phyloP scores from a whole-genome alignment of 2,113 vertebrate genomes.

The Chaenocephalus aceratus region DNA sequence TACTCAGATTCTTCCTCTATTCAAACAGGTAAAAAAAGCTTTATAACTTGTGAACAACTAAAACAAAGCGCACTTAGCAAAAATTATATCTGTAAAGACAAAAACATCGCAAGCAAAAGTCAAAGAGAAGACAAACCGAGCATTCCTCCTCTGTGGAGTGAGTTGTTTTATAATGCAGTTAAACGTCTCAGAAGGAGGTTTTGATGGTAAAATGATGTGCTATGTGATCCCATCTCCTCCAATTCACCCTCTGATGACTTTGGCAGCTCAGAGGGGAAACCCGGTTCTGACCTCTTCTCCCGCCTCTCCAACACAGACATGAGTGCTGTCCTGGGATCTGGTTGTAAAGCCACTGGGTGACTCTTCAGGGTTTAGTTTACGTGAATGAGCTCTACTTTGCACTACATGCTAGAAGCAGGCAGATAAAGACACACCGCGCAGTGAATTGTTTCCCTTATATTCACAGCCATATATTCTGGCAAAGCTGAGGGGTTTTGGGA shows the following conservation, averaged over 20 bases:
- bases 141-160: not conserved
- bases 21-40: no score
- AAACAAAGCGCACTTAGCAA: no score
- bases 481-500: constrained; percentile 10
- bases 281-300: constrained; percentile 12
- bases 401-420: not conserved
- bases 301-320: constrained; percentile 24
- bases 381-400: constrained; percentile 5
- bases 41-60: no score
- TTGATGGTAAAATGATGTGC: constrained; percentile 57
- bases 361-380: constrained; percentile 21
- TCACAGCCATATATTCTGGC: constrained; percentile 17
- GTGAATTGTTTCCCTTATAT: constrained; percentile 23
- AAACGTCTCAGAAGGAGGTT: constrained; percentile 43
- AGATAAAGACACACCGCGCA: not conserved
- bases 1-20: no score
- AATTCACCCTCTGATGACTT: constrained; percentile 53
- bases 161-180: constrained; percentile 37
- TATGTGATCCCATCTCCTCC: constrained; percentile 53
- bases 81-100: no score
- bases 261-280: constrained; percentile 56
- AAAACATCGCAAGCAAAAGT: no score
- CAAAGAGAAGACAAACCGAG: no score
- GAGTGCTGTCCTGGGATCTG: constrained; percentile 32
- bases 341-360: constrained; percentile 33